These are phyloP conservation scores for Nettapus auritus DNA, from an alignment of 2,113 vertebrate species.

Conservation along the genomic window DNA sequence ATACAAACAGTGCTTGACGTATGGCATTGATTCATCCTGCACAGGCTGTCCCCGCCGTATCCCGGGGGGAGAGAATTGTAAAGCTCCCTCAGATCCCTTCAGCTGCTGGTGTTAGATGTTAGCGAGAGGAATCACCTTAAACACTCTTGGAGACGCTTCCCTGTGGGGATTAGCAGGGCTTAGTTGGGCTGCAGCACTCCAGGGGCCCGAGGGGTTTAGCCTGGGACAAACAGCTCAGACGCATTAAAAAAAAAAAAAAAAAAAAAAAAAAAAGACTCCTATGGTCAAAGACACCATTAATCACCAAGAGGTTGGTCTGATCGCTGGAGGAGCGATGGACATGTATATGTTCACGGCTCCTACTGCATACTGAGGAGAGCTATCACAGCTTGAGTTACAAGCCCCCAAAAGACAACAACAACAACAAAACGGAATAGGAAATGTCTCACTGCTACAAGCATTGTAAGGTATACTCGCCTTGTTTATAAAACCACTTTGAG, in stretches of 20 bases:
- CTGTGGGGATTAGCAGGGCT: background rate
- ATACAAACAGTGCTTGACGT: conserved; percentile 84
- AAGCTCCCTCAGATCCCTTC: conserved; percentile 39
- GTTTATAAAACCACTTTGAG: background rate
- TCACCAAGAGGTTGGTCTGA: background rate
- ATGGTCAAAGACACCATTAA: background rate
- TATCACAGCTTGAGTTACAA: background rate
- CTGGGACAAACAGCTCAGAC: conserved; percentile 5
- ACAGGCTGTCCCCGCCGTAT: conserved; percentile 70
- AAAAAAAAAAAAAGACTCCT: background rate
- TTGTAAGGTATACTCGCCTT: background rate
- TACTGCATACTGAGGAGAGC: background rate
- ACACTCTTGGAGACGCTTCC: background rate
- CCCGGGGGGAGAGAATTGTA: conserved; percentile 47
- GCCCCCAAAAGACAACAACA: background rate
- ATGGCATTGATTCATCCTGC: conserved; percentile 72
- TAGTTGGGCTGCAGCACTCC: background rate
- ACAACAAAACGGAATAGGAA: background rate
- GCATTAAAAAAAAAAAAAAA: background rate
- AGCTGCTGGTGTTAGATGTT: background rate
- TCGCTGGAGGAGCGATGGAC: background rate
- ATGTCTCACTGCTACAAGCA: background rate
- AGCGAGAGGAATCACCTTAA: conserved; percentile 21
- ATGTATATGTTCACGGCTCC: background rate
- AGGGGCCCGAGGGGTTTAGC: background rate